Base-by-base conservation (phyloP, 37 sponge, comb jelly and placozoan species). In the Crambe crambe region DNA sequence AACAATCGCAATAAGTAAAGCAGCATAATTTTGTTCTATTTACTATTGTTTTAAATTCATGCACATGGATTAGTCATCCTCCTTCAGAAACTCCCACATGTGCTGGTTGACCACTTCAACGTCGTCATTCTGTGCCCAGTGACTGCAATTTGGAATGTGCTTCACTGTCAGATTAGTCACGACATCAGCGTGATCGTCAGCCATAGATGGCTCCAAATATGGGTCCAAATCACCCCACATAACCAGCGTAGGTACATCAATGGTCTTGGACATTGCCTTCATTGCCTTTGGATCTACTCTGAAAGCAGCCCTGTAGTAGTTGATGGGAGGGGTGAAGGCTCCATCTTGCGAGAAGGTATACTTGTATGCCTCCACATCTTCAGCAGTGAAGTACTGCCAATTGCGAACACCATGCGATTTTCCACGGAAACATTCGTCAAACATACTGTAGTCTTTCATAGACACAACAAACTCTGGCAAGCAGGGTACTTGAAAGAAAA, bases 271-370 rank as follows among this genome's bases (percentile, higher is more conserved):
- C 6, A 8, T 20, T 37, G 5, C 69, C 6, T 31, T 4, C n/a
- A n/a, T n/a, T n/a, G n/a, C n/a, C n/a, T n/a, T n/a, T n/a, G n/a
- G 27, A 36, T 36, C 25, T 21, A 4, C 3, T 36, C 39, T 61
- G 6, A 68, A 36, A 30, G 74, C 22, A 25, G 29, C 42, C 25
- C 94, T 54, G 79, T 70, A 70, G 66, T 89, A 89, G 70, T 93
- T 93, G 42, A 93, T 73, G 41, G 94, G 83, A 6, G 79, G 70
- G 30, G 94, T 89, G 8, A 89, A 69, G 8, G 78, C 90, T 42
- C 80, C 70, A 18, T 79, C 80, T 41, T 85, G 86, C 27, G 85
- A 82, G 65, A 93, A 93, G 43, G 73, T 79, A 58, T 81, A 93
- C 58, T 89, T 84, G 82, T 77, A 78, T 34, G 68, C 78, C 22